Base-by-base conservation (phyloP, 2,797 vertebrate species). In the Artibeus lituratus region DNA sequence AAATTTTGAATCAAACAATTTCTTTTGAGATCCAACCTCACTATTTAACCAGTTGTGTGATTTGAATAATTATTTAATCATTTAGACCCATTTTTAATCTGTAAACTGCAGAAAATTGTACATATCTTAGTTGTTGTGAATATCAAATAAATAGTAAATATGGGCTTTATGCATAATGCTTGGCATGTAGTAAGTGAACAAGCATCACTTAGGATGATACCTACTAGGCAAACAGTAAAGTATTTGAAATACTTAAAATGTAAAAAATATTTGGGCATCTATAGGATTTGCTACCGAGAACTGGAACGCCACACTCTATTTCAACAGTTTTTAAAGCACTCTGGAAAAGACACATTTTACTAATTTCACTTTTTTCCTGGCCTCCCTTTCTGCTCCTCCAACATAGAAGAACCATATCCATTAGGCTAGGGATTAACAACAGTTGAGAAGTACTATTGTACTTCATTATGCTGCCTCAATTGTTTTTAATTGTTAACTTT, bases 81-180 rank as follows among this genome's bases (percentile, higher is more conserved):
- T 22, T 78, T 62, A 90, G 59, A 5, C 29, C 53, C 57, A 42
- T 16, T 93, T 90, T 96, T 87, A 37, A 92, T 81, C 69, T 87
- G 21, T 89, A 74, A 91, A 89, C 44, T 94, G 7, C 83, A 84
- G 76, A 85, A 95, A 92, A 77, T 62, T 87, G 59, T 49, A 81
- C 11, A 24, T 88, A 32, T 81, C 15, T 92, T 62, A 90, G 7
- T 81, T 85, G 6, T 83, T 37, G n/a, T 95, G 77, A 96, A 78
- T 96, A 94, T 92, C 92, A 96, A 95, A 59, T 83, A 94, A 39
- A 76, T 74, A 83, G 55, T 77, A 87, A 84, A 90, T 57, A 90
- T 42, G 26, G 35, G 19, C 2, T 47, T 88, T 95, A 26, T 69
- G 39, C 83, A 14, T 77, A 44, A 80, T 90, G 35, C n/a, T 73